phyloP scores from a whole-genome alignment of 2,113 vertebrate species.

The Etheostoma spectabile region DNA sequence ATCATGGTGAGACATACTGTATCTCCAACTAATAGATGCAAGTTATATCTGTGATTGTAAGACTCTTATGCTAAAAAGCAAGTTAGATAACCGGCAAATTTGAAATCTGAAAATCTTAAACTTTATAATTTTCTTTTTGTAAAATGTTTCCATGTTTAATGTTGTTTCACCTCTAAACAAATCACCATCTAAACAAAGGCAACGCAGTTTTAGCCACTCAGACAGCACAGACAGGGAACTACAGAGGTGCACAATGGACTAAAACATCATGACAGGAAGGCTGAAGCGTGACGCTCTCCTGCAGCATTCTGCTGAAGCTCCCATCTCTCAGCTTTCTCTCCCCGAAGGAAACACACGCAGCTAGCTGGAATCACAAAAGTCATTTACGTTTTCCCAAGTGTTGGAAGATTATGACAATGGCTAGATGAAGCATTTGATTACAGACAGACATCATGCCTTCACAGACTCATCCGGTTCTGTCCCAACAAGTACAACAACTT shows the following conservation, averaged over 20 bases:
- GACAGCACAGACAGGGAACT: neutral
- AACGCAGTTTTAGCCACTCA: neutral
- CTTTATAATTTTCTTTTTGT: neutral
- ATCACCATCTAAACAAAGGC: neutral
- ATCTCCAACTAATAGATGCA: neutral
- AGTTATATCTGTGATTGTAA: neutral
- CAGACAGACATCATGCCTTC: neutral
- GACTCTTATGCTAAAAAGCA: neutral
- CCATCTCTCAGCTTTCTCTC: neutral
- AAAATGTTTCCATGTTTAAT: neutral
- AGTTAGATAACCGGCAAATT: neutral
- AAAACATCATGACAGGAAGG: neutral
- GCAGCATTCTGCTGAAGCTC: conserved; percentile 5
- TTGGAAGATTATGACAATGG: neutral
- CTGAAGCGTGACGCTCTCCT: conserved; percentile 26
- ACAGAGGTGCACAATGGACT: conserved; percentile 36
- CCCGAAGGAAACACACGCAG: neutral
- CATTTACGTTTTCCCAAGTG: conserved; percentile 1
- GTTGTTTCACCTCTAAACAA: neutral
- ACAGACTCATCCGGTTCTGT: neutral
- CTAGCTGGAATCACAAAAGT: conserved; percentile 6
- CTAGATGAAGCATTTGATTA: neutral
- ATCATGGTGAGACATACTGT: neutral
- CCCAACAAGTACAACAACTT: neutral
- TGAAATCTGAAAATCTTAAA: neutral